Evolutionary conservation across 2,888 invertebrate genomes (phyloP).

Genomic region (Limenitis camilla): DNA sequence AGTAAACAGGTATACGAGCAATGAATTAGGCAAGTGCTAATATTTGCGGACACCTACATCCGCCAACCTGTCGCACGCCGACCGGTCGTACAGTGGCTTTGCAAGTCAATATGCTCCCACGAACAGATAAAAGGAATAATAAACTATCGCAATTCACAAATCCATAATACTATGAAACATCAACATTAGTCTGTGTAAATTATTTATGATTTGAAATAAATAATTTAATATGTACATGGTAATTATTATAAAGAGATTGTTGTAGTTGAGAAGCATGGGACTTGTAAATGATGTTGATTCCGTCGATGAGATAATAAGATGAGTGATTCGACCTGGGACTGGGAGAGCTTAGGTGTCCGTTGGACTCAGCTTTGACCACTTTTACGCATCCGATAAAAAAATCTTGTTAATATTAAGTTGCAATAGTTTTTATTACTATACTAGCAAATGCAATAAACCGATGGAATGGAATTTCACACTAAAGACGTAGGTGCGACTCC

Average conservation of each 20-base stretch:
- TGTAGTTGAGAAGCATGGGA: no score
- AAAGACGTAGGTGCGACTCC: not conserved
- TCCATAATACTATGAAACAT: not conserved
- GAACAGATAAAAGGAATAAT: conserved; percentile 16
- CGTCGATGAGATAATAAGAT: no score
- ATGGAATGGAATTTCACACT: not conserved
- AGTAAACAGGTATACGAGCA: conserved; percentile 47
- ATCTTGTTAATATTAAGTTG: no score
- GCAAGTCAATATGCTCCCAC: conserved; percentile 62
- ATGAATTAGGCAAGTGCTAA: conserved; percentile 62
- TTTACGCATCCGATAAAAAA: no score
- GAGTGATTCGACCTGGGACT: no score
- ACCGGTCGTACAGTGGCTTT: conserved; percentile 30
- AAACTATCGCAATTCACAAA: conserved; percentile 4
- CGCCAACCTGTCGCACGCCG: conserved; percentile 56
- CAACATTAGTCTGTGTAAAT: not conserved
- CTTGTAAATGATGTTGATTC: no score
- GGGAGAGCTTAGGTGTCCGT: no score
- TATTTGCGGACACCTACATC: conserved; percentile 71
- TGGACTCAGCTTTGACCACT: no score
- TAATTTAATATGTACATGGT: no score
- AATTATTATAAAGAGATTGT: no score
- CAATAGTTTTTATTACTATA: no score
- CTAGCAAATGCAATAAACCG: not conserved
- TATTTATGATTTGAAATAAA: no score